Base-by-base conservation (phyloP, 2,888 invertebrate genomes). In the Coecobrya sp. region DNA sequence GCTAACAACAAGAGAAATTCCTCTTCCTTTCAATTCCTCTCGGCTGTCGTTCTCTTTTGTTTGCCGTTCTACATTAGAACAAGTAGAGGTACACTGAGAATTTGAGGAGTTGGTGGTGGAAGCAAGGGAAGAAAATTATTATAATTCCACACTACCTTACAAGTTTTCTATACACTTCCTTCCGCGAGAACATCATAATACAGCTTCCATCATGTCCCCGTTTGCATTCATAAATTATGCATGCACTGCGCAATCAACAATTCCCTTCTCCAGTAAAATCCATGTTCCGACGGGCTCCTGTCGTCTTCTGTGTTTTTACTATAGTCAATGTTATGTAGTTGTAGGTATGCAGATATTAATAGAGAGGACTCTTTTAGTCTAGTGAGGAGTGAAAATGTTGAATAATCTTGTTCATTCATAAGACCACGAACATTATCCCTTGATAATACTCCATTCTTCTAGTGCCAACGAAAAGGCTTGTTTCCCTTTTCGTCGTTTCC, bases 191-290 rank as follows among this genome's bases (percentile, higher is more conserved):
- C 52, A 79, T 62, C 82, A 82, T 70, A 70, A 86, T 52, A 85
- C 76, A 84, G 82, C 49, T 36, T 65, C 65, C 86, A 62, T 79
- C 86, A 89, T 93, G 89, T 89, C 65, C 86, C 88, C 91, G 89
- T 92, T 93, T 88, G 92, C 87, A 92, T 93, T 94, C 93, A 94
- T 94, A 94, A 93, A 94, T 94, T 94, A 94, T 94, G 94, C 93
- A 94, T 93, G 93, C 85, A 92, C 81, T 45, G 55, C 87, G 81
- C 91, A 86, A 91, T 86, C 86, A 91, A 91, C 91, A 87, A 86
- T 91, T 91, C 86, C 86, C 90, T 52, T 81, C 52, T 86, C 86
- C 86, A 62, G 65, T 45, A 81, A 91, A 91, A 86, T 65, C 86
- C 86, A 86, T 91, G 91, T 91, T 87, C 86, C 19, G 36, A 25